Percentiles rank a stretch among this genome's conserved stretches.
phyloP scores from a whole-genome alignment of 2,113 vertebrate genomes.

The Protomyctophum bolini region DNA sequence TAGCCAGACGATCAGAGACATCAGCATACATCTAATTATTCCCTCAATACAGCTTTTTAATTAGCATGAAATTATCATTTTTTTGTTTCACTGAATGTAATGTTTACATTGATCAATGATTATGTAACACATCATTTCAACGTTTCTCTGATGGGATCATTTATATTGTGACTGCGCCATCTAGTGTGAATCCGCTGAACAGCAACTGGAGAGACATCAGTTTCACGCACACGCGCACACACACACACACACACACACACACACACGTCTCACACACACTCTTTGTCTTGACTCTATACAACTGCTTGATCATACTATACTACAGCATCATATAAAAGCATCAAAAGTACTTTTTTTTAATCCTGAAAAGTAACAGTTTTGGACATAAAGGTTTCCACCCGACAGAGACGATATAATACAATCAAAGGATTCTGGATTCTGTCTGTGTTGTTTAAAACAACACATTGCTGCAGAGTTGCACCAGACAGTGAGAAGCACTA shows the following conservation, averaged over 20 bases:
- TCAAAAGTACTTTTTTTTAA: background rate
- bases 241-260: no score
- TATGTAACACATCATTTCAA: constrained; percentile 9
- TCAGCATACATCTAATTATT: no score
- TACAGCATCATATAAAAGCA: no score
- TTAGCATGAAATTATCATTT: no score
- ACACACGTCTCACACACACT: no score
- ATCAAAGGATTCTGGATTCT: no score
- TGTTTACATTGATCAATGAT: constrained; percentile 5
- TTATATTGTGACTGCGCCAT: constrained; percentile 35
- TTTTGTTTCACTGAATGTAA: no score
- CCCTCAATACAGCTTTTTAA: no score
- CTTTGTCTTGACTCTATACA: no score
- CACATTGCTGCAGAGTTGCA: background rate
- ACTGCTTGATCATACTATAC: no score
- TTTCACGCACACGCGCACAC: background rate
- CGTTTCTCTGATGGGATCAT: background rate
- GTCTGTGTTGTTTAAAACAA: background rate
- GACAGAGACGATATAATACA: no score
- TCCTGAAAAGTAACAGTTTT: background rate
- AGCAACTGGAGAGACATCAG: background rate
- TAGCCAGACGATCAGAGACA: no score
- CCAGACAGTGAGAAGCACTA: background rate
- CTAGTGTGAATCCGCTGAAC: constrained; percentile 48
- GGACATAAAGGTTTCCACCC: background rate